Evolutionary conservation across 2,888 invertebrate species (phyloP), one percentile per base, ranked within the genome.

Genomic region (Trichopoda pennipes): DNA sequence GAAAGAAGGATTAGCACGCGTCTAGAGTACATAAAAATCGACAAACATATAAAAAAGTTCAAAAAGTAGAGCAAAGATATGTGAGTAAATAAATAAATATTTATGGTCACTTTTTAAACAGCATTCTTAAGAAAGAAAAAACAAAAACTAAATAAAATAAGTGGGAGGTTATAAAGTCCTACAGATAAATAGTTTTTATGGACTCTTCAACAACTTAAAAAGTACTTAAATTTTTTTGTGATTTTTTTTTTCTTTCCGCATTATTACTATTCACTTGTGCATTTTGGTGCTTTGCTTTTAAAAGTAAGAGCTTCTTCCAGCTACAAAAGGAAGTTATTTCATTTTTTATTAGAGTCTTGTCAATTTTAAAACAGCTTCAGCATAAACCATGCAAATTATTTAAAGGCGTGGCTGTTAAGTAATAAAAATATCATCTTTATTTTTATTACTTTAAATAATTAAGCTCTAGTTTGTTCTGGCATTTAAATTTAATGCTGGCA

Each of bases 121-220:
- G 16, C 4, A 44, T 16, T 14, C 12, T 23, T 10, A 53, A 21
- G 1, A 28, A 38, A 38, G 12, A 28, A 28, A 2, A n/a, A 19
- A 28, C 44, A 16, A 14, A 32, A 42, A 42, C 23, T 21, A 68
- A 42, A 72, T 58, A 72, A 64, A 55, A 64, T 55, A 75, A 70
- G 70, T 78, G 74, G 51, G 68, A 70, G 78, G 82, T 75, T 75
- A 56, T 82, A 82, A 82, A 82, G 66, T 75, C 66, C 79, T 42
- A 78, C 72, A 79, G 75, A 79, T 82, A 82, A 82, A 82, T 72
- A 82, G 75, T 79, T 82, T 73, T 82, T 81, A 82, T 82, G 55
- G 74, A 75, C 79, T 44, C 75, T 82, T 82, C 72, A 82, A 79
- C 82, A 78, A 79, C 79, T 82, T 82, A 75, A 79, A 82, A 82